These are phyloP conservation scores for Peromyscus leucopus DNA, from an alignment of 2,113 vertebrate species.

Conservation along the genomic window DNA sequence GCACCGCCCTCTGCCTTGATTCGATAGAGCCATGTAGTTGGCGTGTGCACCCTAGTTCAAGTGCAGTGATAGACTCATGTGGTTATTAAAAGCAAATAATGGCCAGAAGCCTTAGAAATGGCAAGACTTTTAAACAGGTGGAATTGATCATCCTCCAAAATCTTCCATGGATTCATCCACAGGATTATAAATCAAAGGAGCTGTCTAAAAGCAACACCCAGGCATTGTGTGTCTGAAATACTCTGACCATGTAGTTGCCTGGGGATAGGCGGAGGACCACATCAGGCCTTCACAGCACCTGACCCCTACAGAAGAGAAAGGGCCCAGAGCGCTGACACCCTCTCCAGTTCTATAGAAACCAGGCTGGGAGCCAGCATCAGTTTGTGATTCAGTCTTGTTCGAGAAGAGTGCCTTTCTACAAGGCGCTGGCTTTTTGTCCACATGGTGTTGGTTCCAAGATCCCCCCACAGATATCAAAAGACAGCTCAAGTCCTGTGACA, in stretches of 20 bases:
- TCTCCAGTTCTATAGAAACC: not conserved
- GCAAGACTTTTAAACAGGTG: slow-evolving; percentile 84
- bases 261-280: not conserved
- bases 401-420: not conserved
- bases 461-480: not conserved
- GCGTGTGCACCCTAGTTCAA: slow-evolving; percentile 73
- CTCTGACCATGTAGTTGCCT: slow-evolving; percentile 59
- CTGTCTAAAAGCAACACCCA: slow-evolving; percentile 80
- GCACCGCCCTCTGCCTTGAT: slow-evolving; percentile 66
- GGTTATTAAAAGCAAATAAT: slow-evolving; percentile 88
- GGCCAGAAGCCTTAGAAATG: slow-evolving; percentile 79
- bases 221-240: slow-evolving; percentile 62
- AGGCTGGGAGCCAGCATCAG: not conserved
- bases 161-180: slow-evolving; percentile 77
- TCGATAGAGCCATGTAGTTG: slow-evolving; percentile 69
- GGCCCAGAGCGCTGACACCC: accelerated
- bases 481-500: too few species aligned
- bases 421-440: not conserved
- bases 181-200: slow-evolving; percentile 83
- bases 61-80: slow-evolving; percentile 84
- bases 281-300: not conserved
- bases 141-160: slow-evolving; percentile 83
- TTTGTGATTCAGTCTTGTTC: not conserved
- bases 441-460: not conserved
- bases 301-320: not conserved